Evolutionary conservation across 2,797 vertebrate genomes (phyloP), one percentile per base, ranked within the genome.

Genomic region (Aselliscus stoliczkanus): DNA sequence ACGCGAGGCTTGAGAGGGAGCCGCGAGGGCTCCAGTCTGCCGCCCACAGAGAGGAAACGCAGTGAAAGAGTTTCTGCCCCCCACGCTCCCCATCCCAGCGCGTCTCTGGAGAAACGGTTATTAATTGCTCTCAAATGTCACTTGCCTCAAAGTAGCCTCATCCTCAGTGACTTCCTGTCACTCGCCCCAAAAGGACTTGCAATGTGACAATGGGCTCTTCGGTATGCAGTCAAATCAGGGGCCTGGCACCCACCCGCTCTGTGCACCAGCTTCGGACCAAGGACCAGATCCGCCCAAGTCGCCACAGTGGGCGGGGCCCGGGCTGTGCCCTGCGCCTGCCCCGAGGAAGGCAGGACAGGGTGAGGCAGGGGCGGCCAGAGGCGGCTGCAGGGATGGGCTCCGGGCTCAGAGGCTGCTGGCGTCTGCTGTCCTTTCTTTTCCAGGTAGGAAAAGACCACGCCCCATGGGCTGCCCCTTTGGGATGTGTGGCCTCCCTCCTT

Each of bases 111-210:
- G 69, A 86, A 37, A 81, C 10, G 42, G 65, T 93, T 62, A 95
- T 77, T 80, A 92, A 85, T 85, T 84, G 42, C 81, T 88, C 50
- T 91, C 50, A 96, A 93, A 89, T 92, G 44, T 87, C 90, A 75
- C 14, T 73, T 73, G 60, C 31, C 91, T 73, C 34, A 67, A 77
- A 75, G 58, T 52, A 44, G 73, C 64, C 37, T 58, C 60, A 17
- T 93, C 52, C 25, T 52, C 29, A n/a, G 50, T n/a, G 7, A 60
- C 47, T 65, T 25, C 89, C 67, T 82, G 62, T 76, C 31, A 7
- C 11, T 7, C 7, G 9, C 31, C 9, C n/a, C 5, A 14, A 70
- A 50, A 31, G 10, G 20, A 52, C 67, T 39, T 72, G 15, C n/a
- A 60, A 23, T 21, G 34, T 37, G 27, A 54, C 83, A 52, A 52